phyloP scores from a whole-genome alignment of 2,888 invertebrate species.

The Schrankia costaestrigalis region DNA sequence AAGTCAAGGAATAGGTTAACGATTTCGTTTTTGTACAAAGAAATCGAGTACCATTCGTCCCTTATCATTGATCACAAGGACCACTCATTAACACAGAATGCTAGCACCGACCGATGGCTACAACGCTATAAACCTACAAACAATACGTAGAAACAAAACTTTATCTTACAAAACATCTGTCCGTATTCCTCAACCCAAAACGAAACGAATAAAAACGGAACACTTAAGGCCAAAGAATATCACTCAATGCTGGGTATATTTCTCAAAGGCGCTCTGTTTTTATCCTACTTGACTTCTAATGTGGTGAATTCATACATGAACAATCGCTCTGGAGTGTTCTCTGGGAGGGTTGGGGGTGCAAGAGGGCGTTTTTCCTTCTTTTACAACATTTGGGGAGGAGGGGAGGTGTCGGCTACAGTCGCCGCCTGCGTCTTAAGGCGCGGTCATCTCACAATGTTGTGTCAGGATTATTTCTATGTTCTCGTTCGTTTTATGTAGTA shows the following conservation, averaged over 20 bases:
- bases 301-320: slow-evolving; percentile 87
- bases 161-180: slow-evolving; percentile 34
- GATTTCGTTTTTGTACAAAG: too few species aligned
- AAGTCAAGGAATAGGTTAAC: too few species aligned
- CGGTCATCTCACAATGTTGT: slow-evolving; percentile 33
- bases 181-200: slow-evolving; percentile 31
- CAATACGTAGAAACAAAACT: slow-evolving; percentile 20
- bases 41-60: too few species aligned
- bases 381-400: slow-evolving; percentile 52
- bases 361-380: slow-evolving; percentile 52
- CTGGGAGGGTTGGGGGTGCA: slow-evolving; percentile 29
- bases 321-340: slow-evolving; percentile 74
- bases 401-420: slow-evolving; percentile 34
- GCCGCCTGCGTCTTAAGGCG: slow-evolving; percentile 40
- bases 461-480: slow-evolving; percentile 25
- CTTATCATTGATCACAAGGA: slow-evolving; percentile 11
- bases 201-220: slow-evolving; percentile 33
- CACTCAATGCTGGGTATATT: slow-evolving; percentile 68
- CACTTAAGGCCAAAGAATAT: slow-evolving; percentile 55
- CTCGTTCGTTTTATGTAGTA: not conserved
- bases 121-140: slow-evolving; percentile 3
- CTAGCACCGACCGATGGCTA: not conserved
- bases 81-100: slow-evolving; percentile 30
- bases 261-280: slow-evolving; percentile 76
- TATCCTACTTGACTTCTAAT: slow-evolving; percentile 84